phyloP scores from a whole-genome alignment of 1,140 invertebrate genomes.

The Pygmarrhopalites habei region DNA sequence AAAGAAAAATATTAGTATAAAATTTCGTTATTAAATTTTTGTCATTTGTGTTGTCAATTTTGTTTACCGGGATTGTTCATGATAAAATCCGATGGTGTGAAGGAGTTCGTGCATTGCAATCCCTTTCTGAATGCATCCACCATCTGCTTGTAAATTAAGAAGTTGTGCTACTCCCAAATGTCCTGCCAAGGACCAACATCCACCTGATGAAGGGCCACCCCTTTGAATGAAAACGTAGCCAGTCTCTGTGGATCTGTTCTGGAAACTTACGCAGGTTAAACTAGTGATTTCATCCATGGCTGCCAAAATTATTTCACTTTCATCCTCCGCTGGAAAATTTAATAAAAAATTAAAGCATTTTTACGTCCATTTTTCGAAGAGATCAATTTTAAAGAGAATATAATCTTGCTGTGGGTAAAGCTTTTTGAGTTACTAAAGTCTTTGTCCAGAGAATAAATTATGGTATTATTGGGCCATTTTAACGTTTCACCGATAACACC shows the following conservation, averaged over 20 bases:
- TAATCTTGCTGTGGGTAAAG: no score
- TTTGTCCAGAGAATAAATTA: not conserved
- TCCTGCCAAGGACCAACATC: not conserved
- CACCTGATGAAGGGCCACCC: not conserved
- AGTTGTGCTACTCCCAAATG: not conserved
- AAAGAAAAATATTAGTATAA: no score
- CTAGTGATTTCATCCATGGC: not conserved
- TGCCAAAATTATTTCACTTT: not conserved
- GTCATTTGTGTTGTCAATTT: no score
- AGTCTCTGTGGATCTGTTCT: not conserved
- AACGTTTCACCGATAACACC: not conserved
- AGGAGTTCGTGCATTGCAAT: constrained; percentile 50
- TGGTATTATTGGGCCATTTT: not conserved
- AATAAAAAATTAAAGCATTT: no score
- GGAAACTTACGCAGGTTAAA: not conserved
- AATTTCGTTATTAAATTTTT: no score
- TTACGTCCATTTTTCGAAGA: no score
- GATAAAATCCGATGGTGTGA: constrained; percentile 35
- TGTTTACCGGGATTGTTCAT: constrained; percentile 37
- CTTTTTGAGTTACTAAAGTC: no score
- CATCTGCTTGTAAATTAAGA: constrained; percentile 52
- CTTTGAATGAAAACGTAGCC: not conserved
- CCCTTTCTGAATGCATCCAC: constrained; percentile 48
- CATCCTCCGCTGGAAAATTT: not conserved
- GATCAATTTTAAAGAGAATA: no score